These are phyloP conservation scores for Drosophila pachea DNA, from an alignment of 1,140 invertebrate species.

Conservation along the genomic window DNA sequence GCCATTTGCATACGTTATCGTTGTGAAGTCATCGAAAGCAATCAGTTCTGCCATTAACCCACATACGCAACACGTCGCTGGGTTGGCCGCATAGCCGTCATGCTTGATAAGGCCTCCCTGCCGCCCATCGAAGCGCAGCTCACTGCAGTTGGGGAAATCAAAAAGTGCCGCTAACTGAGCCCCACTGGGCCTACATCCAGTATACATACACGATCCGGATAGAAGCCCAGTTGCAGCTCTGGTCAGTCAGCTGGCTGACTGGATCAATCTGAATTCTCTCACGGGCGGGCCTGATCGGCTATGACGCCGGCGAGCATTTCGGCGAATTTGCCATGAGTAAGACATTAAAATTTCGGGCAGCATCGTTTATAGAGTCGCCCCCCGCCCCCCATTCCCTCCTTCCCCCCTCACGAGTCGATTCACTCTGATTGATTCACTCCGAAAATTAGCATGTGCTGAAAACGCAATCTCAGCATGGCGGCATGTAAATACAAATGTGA, in stretches of 20 bases:
- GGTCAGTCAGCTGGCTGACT: not conserved
- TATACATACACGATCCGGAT: too few species aligned
- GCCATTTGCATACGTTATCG: not conserved
- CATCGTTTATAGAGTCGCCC: not conserved
- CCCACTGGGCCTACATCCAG: not conserved
- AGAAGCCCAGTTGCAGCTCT: too few species aligned
- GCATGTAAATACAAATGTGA: slow-evolving; percentile 22
- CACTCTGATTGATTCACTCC: slow-evolving; percentile 19
- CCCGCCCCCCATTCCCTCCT: too few species aligned
- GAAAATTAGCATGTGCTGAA: slow-evolving; percentile 34
- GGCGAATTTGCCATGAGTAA: slow-evolving; percentile 30
- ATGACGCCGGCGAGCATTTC: slow-evolving; percentile 24
- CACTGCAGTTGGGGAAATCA: slow-evolving; percentile 1
- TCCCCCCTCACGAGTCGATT: too few species aligned
- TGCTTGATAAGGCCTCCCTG: slow-evolving; percentile 4
- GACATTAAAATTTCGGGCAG: slow-evolving; percentile 20
- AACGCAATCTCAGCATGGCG: slow-evolving; percentile 22
- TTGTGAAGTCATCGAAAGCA: slow-evolving; percentile 2
- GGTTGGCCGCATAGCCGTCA: not conserved
- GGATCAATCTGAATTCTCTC: not conserved
- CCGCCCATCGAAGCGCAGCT: not conserved
- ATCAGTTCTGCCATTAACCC: not conserved
- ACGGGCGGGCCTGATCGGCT: not conserved
- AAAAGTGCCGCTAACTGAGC: not conserved
- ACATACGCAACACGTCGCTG: slow-evolving; percentile 1